These are phyloP conservation scores for Hydractinia symbiolongicarpus DNA, from an alignment of 30 jellyfish, hydroid and myxozoan genomes.

Conservation along the genomic window DNA sequence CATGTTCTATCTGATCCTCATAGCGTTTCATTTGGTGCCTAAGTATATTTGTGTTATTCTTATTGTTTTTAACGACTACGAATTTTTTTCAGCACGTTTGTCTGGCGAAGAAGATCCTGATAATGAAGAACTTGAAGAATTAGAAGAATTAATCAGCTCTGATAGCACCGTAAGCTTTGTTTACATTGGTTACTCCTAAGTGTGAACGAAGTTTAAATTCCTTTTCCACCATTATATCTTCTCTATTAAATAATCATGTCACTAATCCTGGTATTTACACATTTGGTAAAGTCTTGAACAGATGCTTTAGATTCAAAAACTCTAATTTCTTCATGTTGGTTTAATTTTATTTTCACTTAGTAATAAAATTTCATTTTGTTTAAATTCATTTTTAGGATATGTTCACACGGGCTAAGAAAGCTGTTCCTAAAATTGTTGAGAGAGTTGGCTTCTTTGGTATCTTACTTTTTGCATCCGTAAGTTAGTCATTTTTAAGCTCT, in stretches of 20 bases:
- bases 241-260: no score
- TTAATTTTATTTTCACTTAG: not conserved
- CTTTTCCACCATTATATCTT: no score
- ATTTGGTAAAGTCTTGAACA: no score
- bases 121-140: conserved; percentile 88
- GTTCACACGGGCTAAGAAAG: conserved; percentile 76
- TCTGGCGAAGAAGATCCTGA: conserved; percentile 93
- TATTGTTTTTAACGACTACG: not conserved
- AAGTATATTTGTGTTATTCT: not conserved
- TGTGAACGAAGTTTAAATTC: no score
- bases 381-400: conserved; percentile 43
- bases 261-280: no score
- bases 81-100: conserved; percentile 56
- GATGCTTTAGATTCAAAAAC: no score
- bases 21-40: not conserved
- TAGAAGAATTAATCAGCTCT: conserved; percentile 82
- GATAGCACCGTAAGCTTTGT: conserved; percentile 63
- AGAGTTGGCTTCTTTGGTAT: conserved; percentile 96
- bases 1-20: no score
- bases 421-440: conserved; percentile 90
- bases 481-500: not conserved
- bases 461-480: conserved; percentile 93
- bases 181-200: not conserved
- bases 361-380: not conserved
- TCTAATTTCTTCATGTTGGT: not conserved